Evolutionary conservation across 2,888 invertebrate genomes (phyloP), one percentile per base, ranked within the genome.

Genomic region (Keiferia lycopersicella): DNA sequence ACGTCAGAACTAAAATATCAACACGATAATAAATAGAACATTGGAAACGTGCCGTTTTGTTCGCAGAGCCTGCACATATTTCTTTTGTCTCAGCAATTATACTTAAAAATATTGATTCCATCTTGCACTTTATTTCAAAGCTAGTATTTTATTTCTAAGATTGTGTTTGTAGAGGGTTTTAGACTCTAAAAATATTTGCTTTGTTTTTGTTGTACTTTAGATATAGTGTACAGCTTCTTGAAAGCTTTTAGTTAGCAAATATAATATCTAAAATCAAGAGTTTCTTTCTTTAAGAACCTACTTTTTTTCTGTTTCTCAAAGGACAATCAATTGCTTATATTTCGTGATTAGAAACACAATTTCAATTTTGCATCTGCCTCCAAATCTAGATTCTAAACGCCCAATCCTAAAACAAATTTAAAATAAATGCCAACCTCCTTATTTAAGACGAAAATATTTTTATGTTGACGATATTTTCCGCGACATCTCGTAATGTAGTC

Each of bases 61-160:
- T 80, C 80, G 76, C 73, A 78, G 79, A 78, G 79, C 79, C 75
- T 74, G 80, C 83, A 82, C 86, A 88, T 86, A 86, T 84, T 83
- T 89, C 87, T 89, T 87, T 86, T 86, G 85, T 88, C 84, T 83
- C 76, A 81, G 84, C 88, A 87, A 88, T 89, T 89, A 89, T 83
- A 87, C 82, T 87, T 82, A 83, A 86, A 89, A 88, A 87, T 85
- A 87, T 87, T 85, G 86, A 88, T 89, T 86, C 84, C 82, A 87
- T 88, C 86, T 88, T 79, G 79, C 76, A 74, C 73, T 76, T 77
- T 82, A 80, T 78, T 81, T 80, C 75, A 75, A 77, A 77, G n/a
- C 20, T 41, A 38, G n/a, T 34, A 48, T 63, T 63, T 59, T 63
- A 50, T 45, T 61, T 61, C 7, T 22, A 18, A 61, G 34, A 61